phyloP scores from a whole-genome alignment of 2,797 vertebrate genomes.

The Synanceia verrucosa region DNA sequence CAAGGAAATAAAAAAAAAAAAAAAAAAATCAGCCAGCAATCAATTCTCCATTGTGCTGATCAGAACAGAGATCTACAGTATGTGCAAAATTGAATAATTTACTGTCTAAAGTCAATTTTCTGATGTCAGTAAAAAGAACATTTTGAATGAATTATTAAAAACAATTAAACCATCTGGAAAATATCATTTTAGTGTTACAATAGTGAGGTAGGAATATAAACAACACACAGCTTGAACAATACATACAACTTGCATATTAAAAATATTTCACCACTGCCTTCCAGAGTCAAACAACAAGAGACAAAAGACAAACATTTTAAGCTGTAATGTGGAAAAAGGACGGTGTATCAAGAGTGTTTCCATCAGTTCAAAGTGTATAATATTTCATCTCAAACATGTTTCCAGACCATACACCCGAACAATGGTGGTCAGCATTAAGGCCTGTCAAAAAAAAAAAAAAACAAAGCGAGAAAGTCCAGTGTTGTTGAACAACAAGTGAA shows the following conservation, averaged over 20 bases:
- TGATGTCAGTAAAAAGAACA: no score
- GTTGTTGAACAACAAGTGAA: not conserved
- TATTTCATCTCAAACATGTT: slow-evolving; percentile 18
- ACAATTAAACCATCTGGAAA: not conserved
- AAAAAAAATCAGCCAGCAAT: not conserved
- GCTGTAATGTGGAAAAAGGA: not conserved
- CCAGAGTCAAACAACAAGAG: not conserved
- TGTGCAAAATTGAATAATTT: not conserved
- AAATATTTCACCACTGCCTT: not conserved
- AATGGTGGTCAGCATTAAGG: slow-evolving; percentile 12
- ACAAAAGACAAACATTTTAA: not conserved
- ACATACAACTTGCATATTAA: slow-evolving; percentile 21
- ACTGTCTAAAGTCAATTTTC: not conserved
- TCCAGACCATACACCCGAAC: slow-evolving; percentile 2
- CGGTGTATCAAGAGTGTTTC: not conserved
- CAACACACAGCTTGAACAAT: slow-evolving; percentile 1
- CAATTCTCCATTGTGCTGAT: not conserved
- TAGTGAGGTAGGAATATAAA: not conserved
- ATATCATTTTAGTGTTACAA: slow-evolving; percentile 18
- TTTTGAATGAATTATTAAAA: no score
- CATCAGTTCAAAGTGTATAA: not conserved
- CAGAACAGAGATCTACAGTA: not conserved
- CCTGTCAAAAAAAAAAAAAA: not conserved
- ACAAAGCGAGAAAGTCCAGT: slow-evolving; percentile 2
- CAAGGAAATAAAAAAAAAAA: no score